phyloP scores from a whole-genome alignment of 2,113 vertebrate genomes.

The Saguinus midas region DNA sequence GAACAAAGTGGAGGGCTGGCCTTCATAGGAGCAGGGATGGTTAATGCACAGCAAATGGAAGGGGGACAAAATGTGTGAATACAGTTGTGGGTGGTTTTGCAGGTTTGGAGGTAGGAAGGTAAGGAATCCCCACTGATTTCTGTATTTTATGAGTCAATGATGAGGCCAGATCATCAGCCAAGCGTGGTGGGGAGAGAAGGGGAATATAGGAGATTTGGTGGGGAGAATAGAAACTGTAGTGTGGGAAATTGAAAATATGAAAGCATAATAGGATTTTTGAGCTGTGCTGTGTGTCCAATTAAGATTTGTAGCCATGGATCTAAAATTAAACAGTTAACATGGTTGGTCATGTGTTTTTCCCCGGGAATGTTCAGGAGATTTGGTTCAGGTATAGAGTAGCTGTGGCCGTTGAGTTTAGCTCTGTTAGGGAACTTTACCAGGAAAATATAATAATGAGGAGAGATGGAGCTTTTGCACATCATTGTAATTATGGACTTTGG shows the following conservation, averaged over 20 bases:
- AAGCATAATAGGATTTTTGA: not conserved
- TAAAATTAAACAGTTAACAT: not conserved
- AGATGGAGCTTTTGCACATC: not conserved
- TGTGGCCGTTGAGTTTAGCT: not conserved
- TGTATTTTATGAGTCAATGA: not conserved
- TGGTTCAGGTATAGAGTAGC: not conserved
- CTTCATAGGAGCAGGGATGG: not conserved
- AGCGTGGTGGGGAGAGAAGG: not conserved
- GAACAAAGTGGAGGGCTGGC: not conserved
- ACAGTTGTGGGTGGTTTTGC: not conserved
- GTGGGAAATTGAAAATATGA: not conserved
- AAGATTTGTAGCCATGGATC: not conserved
- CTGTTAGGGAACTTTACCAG: not conserved
- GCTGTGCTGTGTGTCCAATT: not conserved
- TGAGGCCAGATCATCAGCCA: not conserved
- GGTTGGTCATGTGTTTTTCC: not conserved
- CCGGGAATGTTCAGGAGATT: not conserved
- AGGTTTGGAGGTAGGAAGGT: not conserved
- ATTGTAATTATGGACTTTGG: not conserved
- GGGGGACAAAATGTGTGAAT: not conserved
- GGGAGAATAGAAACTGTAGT: not conserved
- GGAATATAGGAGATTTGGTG: not conserved
- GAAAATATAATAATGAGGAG: not conserved
- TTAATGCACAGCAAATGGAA: not conserved
- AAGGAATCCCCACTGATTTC: not conserved